Conservation (phyloP, 2,797 vertebrate genomes). For the Trichosurus vulpecula region DNA sequence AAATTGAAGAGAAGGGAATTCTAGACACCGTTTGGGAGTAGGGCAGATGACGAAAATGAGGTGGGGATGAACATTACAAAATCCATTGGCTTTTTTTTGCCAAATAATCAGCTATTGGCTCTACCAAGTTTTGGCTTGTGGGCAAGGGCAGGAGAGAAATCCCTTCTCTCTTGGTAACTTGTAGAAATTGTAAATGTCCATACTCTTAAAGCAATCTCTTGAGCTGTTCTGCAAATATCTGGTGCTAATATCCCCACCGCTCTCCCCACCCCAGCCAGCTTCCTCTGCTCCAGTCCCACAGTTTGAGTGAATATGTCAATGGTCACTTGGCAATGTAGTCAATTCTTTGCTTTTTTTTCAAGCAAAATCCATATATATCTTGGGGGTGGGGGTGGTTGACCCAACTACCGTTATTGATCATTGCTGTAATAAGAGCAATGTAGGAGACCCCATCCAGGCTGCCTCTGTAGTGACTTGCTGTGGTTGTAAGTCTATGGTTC, state of each 20-base stretch:
- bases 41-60: not conserved
- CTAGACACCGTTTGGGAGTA: slow-evolving; percentile 1
- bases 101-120: not conserved
- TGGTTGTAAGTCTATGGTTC: not conserved
- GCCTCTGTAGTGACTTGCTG: slow-evolving; percentile 41
- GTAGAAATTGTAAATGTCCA: slow-evolving; percentile 29
- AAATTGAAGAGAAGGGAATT: not conserved
- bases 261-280: not conserved
- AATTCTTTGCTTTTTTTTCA: not conserved
- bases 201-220: not conserved
- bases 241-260: slow-evolving; percentile 69
- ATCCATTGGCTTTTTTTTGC: slow-evolving; percentile 5
- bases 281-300: not conserved
- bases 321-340: slow-evolving; percentile 61
- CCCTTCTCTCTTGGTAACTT: not conserved
- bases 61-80: not conserved
- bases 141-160: not conserved
- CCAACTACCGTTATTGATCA: slow-evolving; percentile 23
- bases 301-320: slow-evolving; percentile 2
- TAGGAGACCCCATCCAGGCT: not conserved
- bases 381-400: slow-evolving; percentile 16
- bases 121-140: not conserved
- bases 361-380: slow-evolving; percentile 43
- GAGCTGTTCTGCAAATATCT: slow-evolving; percentile 78
- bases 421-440: slow-evolving; percentile 71